Evolutionary conservation across 2,888 invertebrate genomes (phyloP), one percentile per base, ranked within the genome.

Genomic region (Leistus spinibarbis): DNA sequence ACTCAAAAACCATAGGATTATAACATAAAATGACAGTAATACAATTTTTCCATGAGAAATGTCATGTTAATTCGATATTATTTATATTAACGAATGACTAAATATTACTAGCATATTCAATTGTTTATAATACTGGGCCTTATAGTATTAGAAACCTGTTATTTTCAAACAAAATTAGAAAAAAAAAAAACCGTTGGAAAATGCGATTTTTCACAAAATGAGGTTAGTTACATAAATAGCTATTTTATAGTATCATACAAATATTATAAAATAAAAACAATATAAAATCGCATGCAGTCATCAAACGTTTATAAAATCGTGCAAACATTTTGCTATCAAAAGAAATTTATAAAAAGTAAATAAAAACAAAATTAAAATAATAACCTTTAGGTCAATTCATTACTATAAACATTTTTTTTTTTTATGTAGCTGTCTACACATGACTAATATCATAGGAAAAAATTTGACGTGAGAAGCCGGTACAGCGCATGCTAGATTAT

Each of bases 351-450:
- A n/a, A n/a, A n/a, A n/a, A n/a, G n/a, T 40, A 40, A 13, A 2
- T 40, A 10, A 40, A 13, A 40, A 40, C 7, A 27, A 40, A 40
- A 40, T 40, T 10, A 22, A 60, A 13, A 60, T 60, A 60, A 7
- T 60, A 20, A 60, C 60, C 60, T 19, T 10, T 10, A 17, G 60
- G 60, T 60, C 60, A 60, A 10, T 60, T 60, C 60, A 60, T 60
- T 60, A 60, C 60, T 20, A 60, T 20, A 60, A 60, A 22, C 17
- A 16, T 20, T 19, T 60, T 19, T 60, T 10, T 60, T 60, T 57
- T 19, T 60, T 60, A 20, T 60, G 13, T 17, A 19, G 13, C 60
- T 60, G 60, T 60, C 60, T 22, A 10, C 60, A 60, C 19, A 60
- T 60, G 60, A 60, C 60, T 60, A 60, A 60, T 60, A 22, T 13